Evolutionary conservation across 2,113 vertebrate species (phyloP), one percentile per base, ranked within the genome.

Genomic region (Bambusicola thoracicus): DNA sequence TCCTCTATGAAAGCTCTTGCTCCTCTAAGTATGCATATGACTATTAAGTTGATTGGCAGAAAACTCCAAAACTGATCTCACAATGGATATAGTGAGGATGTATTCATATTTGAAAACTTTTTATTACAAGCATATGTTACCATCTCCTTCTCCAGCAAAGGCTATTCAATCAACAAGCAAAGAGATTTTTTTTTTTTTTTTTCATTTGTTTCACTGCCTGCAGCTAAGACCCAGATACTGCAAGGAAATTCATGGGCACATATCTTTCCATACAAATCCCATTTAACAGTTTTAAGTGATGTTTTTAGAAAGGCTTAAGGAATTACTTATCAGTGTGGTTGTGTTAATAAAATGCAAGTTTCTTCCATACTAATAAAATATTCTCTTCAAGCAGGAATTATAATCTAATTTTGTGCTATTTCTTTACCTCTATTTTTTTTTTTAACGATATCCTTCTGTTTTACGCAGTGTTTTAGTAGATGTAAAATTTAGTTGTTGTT

Each of bases 231-330:
- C 1, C 7, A 90, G 43, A 27, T 53, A 12, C 19, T 72, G 59
- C 41, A 82, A 85, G 46, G 55, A 85, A 58, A 87, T 87, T 69
- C 15, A 34, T 44, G 56, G 59, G 49, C 59, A 40, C 6, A 13
- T 53, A n/a, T 74, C 59, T 87, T 87, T 49, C 59, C 25, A 25
- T 67, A 69, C 27, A 80, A 87, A 83, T 77, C 29, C 44, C 25
- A 3, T 75, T 46, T 89, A 78, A 86, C 49, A 51, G n/a, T 68
- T 76, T 87, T 86, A 81, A 92, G 20, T 83, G 41, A 78, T 66
- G 63, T 49, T 85, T 93, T 72, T 69, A 84, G 85, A 83, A 87
- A 73, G 53, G 44, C 66, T 94, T 87, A 85, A 79, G 15, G 48
- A 94, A 87, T 91, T 89, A 85, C 41, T 92, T 38, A 22, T 41